Conservation (phyloP, 2,888 invertebrate species). For the Julus scanicus region DNA sequence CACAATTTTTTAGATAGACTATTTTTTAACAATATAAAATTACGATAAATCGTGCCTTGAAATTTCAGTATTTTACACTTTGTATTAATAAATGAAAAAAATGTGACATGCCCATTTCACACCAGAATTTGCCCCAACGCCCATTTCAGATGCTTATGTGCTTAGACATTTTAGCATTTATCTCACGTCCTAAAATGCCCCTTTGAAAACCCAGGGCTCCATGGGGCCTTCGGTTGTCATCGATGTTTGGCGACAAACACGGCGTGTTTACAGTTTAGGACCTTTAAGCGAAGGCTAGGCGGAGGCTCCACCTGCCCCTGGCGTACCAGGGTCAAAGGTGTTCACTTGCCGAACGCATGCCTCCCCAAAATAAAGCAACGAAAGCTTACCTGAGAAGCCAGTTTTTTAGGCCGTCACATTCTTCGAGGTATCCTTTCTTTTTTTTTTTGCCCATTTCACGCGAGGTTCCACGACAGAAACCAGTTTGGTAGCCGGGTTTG, state of each 20-base stretch:
- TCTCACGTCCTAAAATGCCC: not conserved
- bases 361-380: constrained; percentile 1
- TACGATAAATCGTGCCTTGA: no score
- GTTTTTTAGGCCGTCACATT: not conserved
- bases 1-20: no score
- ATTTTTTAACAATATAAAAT: no score
- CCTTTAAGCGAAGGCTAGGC: not conserved
- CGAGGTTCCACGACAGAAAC: not conserved
- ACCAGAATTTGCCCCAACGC: no score
- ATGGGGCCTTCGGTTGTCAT: not conserved
- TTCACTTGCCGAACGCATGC: constrained; percentile 46
- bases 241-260: constrained; percentile 11
- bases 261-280: not conserved
- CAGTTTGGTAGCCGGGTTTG: not conserved
- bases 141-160: not conserved
- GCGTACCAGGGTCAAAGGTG: not conserved
- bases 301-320: constrained; percentile 36
- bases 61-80: no score
- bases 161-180: not conserved
- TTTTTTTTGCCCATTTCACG: not conserved
- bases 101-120: no score
- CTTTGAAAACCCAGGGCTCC: not conserved
- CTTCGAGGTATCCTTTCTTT: constrained; percentile 32
- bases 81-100: no score
- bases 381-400: constrained; percentile 32